Conservation (phyloP, 2,888 invertebrate species). For the Eupithecia centaureata region DNA sequence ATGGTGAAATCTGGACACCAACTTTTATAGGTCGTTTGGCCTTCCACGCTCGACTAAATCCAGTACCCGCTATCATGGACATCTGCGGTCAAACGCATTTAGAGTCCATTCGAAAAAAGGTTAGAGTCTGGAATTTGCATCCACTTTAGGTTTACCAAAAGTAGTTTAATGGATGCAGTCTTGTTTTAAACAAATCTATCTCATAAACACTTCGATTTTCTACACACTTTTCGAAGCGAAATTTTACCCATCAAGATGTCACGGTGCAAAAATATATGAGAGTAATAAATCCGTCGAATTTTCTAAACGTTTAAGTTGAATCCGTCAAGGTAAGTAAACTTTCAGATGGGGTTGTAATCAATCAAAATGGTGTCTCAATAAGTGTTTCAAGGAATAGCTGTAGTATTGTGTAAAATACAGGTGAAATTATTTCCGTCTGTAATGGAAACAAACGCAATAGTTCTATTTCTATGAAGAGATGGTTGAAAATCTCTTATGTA, state of each 20-base stretch:
- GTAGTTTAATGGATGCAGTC: not conserved
- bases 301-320: slow-evolving; percentile 18
- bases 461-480: too few species aligned
- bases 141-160: not conserved
- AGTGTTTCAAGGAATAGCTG: not conserved
- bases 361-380: not conserved
- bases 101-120: too few species aligned
- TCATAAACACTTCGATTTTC: not conserved
- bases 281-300: slow-evolving; percentile 30
- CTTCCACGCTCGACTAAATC: not conserved
- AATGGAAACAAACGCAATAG: too few species aligned
- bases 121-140: too few species aligned
- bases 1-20: not conserved
- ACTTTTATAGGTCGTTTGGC: slow-evolving; percentile 1
- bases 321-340: slow-evolving; percentile 23
- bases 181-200: not conserved
- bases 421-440: too few species aligned
- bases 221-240: slow-evolving; percentile 2
- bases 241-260: slow-evolving; percentile 18
- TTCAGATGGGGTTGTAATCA: slow-evolving; percentile 7
- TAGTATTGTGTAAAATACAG: too few species aligned
- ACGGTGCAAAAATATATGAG: slow-evolving; percentile 23
- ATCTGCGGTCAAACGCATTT: too few species aligned
- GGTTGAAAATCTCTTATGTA: too few species aligned
- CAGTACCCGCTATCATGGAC: too few species aligned